Conservation (phyloP, 2,888 invertebrate genomes). For the Agonopterix arenella region DNA sequence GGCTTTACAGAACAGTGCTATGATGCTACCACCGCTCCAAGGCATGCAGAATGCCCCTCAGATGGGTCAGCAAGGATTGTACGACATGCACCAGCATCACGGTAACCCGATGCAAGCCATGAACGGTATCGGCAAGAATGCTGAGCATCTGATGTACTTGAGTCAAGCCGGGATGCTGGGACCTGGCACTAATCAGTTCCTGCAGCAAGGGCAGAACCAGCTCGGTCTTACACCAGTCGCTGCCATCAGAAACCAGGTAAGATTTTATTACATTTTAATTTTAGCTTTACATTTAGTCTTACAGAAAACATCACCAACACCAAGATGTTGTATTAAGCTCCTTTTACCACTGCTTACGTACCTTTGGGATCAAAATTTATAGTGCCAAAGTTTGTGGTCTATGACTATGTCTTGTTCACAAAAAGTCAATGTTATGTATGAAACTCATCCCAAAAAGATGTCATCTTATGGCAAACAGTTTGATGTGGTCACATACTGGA, state of each 20-base stretch:
- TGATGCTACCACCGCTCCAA: conserved; percentile 69
- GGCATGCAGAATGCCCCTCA: conserved; percentile 72
- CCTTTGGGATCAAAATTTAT: too few relatives aligned
- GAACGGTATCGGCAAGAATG: conserved; percentile 69
- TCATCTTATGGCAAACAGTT: too few relatives aligned
- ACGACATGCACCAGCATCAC: conserved; percentile 69
- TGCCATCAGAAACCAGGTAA: conserved; percentile 69
- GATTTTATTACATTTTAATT: conserved; percentile 14
- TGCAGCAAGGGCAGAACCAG: conserved; percentile 80
- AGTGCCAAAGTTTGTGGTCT: too few relatives aligned
- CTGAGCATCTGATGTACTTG: conserved; percentile 71
- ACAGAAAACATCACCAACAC: too few relatives aligned
- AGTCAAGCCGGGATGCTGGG: conserved; percentile 74
- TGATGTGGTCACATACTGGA: too few relatives aligned
- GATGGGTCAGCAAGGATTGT: conserved; percentile 68
- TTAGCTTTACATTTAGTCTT: too few relatives aligned
- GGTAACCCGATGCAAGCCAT: conserved; percentile 69
- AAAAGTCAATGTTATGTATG: too few relatives aligned
- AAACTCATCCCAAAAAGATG: too few relatives aligned
- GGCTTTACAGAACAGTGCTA: conserved; percentile 63
- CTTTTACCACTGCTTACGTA: too few relatives aligned
- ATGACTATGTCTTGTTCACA: too few relatives aligned
- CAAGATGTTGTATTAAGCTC: too few relatives aligned
- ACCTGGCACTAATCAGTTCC: conserved; percentile 77
- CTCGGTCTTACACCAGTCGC: conserved; percentile 70